Evolutionary conservation across 2,888 invertebrate genomes (phyloP).

Genomic region (Lasius platythorax): DNA sequence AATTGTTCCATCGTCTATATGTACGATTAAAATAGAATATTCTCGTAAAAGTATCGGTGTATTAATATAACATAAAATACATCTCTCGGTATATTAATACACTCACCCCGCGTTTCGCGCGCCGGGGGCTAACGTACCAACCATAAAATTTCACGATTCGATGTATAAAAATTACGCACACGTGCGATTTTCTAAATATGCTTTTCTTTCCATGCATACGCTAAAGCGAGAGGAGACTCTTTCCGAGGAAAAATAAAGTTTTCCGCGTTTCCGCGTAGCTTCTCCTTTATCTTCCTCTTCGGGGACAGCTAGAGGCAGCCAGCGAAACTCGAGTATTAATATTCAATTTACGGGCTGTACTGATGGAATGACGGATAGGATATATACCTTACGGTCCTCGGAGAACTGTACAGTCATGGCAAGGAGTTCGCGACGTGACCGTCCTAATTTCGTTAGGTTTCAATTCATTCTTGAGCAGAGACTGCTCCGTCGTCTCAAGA

Average conservation of each 20-base stretch:
- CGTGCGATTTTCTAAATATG: neutral
- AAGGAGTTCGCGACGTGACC: neutral
- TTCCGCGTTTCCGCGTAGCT: neutral
- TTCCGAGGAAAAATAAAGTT: neutral
- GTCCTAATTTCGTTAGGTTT: conserved; percentile 9
- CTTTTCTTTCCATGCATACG: neutral
- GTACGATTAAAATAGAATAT: neutral
- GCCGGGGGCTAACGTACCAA: neutral
- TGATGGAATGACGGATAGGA: conserved; percentile 29
- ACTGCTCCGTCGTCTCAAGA: neutral
- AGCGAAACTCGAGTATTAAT: conserved; percentile 29
- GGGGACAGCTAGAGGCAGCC: neutral
- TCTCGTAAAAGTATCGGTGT: neutral
- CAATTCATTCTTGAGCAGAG: neutral
- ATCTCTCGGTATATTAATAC: neutral
- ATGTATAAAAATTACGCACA: neutral
- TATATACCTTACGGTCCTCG: neutral
- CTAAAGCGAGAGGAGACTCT: neutral
- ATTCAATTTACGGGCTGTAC: conserved; percentile 31
- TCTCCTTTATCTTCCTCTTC: neutral
- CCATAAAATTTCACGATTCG: neutral
- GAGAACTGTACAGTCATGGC: neutral
- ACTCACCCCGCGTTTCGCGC: neutral
- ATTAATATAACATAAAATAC: neutral
- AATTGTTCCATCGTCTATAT: neutral